Evolutionary conservation across 2,888 invertebrate species (phyloP), one percentile per base, ranked within the genome.

Genomic region (Caenorhabditis sulstoni): DNA sequence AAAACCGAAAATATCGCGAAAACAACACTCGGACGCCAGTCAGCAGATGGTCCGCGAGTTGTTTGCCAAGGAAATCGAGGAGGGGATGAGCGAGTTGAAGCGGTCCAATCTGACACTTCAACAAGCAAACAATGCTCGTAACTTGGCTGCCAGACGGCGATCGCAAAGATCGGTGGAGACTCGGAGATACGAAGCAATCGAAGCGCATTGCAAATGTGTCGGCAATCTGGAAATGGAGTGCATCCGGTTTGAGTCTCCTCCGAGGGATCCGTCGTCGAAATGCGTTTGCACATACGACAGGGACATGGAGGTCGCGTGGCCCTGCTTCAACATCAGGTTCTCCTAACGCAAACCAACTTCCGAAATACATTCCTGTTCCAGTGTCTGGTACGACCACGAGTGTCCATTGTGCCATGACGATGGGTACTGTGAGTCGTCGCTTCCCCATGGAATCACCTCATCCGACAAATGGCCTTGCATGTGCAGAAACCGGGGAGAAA

Each of bases 201-300:
- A 86, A 58, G 86, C 86, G 1, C 86, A 86, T 75, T 86, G 86
- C 37, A 81, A 84, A 66, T 86, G 86, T 59, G 76, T 85, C 20
- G 86, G 86, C 29, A 85, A 81, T 35, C 55, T 80, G 16, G 85
- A 85, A 47, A 86, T 86, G 86, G 86, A 86, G 50, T 86, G 86
- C 55, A 85, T 86, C 35, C 81, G 86, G 12, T 86, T 86, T 50
- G 86, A 85, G 45, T 81, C 79, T 8, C 85, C 84, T 3, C 86
- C 86, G 16, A 81, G 58, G 52, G 78, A 82, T 76, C 71, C 79
- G 82, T 73, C 79, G 0, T 78, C 85, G 7, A 86, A 86, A 71
- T 86, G 86, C 50, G 82, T 86, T 20, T 86, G 86, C 62, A 86
- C 86, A 9, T 82, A 77, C 66, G 83, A 86, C 52, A 61, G 79